phyloP scores from a whole-genome alignment of 1,140 invertebrate species.

The Theocolax elegans region DNA sequence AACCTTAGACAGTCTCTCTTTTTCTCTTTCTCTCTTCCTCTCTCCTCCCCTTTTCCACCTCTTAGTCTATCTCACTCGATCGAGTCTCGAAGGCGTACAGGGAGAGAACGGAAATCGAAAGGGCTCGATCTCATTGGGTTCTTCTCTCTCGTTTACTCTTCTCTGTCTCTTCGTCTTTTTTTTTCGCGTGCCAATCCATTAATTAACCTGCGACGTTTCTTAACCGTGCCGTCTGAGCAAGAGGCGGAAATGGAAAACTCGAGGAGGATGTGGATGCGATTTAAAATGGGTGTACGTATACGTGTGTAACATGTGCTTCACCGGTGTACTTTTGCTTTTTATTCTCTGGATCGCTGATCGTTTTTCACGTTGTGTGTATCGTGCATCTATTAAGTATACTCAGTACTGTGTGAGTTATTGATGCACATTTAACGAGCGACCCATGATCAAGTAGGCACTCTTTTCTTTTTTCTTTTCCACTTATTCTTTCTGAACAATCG shows the following conservation, averaged over 20 bases:
- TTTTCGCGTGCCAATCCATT: constrained; percentile 61
- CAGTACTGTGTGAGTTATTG: too few relatives aligned
- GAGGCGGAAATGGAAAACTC: constrained; percentile 31
- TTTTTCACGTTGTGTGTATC: too few relatives aligned
- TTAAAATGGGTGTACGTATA: background rate
- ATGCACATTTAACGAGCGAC: too few relatives aligned
- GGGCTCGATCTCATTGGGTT: constrained; percentile 44
- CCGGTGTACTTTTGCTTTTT: background rate
- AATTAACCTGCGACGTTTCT: constrained; percentile 63
- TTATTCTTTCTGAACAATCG: too few relatives aligned
- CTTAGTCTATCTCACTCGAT: constrained; percentile 5
- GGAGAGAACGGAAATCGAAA: constrained; percentile 46
- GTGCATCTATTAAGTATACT: too few relatives aligned
- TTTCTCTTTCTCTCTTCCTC: background rate
- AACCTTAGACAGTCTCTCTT: background rate
- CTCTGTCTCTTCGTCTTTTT: background rate
- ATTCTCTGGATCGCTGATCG: too few relatives aligned
- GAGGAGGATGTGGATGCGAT: background rate
- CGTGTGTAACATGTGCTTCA: background rate
- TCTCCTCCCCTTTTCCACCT: background rate
- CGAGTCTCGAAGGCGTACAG: constrained; percentile 13
- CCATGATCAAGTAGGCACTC: too few relatives aligned
- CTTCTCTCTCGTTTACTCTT: background rate
- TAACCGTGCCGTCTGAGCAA: constrained; percentile 33
- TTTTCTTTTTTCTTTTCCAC: too few relatives aligned